Evolutionary conservation across 1,140 invertebrate genomes (phyloP).

Genomic region (Temnothorax nylanderi): DNA sequence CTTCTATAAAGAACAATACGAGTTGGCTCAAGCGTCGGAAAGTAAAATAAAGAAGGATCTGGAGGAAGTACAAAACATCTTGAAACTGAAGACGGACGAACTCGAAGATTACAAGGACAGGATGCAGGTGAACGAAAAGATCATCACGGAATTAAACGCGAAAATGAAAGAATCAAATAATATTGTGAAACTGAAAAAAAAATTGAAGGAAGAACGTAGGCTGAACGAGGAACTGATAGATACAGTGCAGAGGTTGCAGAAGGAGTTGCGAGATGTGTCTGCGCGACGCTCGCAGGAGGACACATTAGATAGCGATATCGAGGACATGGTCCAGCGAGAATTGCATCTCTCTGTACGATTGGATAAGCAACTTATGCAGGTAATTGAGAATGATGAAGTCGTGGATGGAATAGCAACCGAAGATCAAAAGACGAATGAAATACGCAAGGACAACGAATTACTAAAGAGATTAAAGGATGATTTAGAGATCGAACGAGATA

Average conservation of each 20-base stretch:
- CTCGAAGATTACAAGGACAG: constrained; percentile 87
- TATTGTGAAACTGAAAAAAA: constrained; percentile 81
- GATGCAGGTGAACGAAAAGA: constrained; percentile 87
- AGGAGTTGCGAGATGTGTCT: constrained; percentile 76
- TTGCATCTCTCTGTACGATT: constrained; percentile 87
- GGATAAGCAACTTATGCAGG: constrained; percentile 87
- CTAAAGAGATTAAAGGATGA: constrained; percentile 82
- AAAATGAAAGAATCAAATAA: constrained; percentile 86
- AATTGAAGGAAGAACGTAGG: constrained; percentile 81
- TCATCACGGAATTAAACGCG: constrained; percentile 87
- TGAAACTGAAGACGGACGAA: constrained; percentile 87
- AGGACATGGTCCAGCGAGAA: constrained; percentile 88
- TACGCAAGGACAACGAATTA: constrained; percentile 83
- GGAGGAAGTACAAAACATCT: constrained; percentile 85
- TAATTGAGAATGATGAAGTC: constrained; percentile 84
- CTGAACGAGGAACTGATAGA: constrained; percentile 80
- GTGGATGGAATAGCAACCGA: constrained; percentile 72
- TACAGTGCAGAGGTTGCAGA: constrained; percentile 79
- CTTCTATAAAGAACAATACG: constrained; percentile 87
- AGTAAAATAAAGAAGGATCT: constrained; percentile 87
- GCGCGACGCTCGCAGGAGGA: constrained; percentile 68
- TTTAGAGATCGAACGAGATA: constrained; percentile 80
- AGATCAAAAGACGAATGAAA: constrained; percentile 70
- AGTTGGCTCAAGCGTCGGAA: constrained; percentile 86
- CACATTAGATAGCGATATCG: constrained; percentile 85